Evolutionary conservation across 2,888 invertebrate genomes (phyloP).

Genomic region (Colostygia pectinataria): DNA sequence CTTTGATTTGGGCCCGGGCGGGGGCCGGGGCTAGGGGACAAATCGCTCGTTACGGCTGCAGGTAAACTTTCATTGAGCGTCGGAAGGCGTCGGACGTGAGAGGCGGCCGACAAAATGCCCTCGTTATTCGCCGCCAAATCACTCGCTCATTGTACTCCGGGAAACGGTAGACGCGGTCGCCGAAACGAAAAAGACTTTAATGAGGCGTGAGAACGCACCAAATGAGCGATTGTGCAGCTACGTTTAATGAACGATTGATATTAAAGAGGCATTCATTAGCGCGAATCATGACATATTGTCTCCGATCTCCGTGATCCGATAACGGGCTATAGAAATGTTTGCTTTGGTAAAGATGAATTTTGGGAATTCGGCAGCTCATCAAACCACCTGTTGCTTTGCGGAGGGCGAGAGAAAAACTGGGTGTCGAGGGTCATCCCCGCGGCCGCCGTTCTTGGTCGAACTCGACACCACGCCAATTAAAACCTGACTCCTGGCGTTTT

Average conservation of each 20-base stretch:
- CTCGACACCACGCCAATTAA: constrained; percentile 70
- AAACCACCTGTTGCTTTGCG: constrained; percentile 67
- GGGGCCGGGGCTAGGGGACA: constrained; percentile 78
- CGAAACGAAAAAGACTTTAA: constrained; percentile 81
- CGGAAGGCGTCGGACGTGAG: constrained; percentile 83
- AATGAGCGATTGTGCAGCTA: constrained; percentile 76
- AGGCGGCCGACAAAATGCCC: constrained; percentile 82
- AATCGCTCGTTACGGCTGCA: constrained; percentile 83
- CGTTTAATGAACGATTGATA: constrained; percentile 78
- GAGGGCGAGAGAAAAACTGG: constrained; percentile 70
- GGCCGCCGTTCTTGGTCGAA: constrained; percentile 41
- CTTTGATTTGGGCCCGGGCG: constrained; percentile 80
- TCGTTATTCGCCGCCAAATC: constrained; percentile 84
- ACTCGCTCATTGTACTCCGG: constrained; percentile 81
- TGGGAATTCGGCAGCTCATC: constrained; percentile 54
- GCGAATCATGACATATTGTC: constrained; percentile 51
- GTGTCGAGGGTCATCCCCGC: constrained; percentile 42
- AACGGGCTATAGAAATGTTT: constrained; percentile 35
- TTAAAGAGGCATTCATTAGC: constrained; percentile 69
- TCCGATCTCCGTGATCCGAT: constrained; percentile 22
- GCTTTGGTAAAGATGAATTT: constrained; percentile 40
- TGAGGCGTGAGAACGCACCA: constrained; percentile 81
- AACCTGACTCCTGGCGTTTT: constrained; percentile 64
- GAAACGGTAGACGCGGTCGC: constrained; percentile 82
- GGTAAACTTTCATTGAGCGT: constrained; percentile 84